Percentiles rank a stretch among this genome's conserved stretches.
phyloP scores from a whole-genome alignment of 2,113 vertebrate species.

The Dipodomys ordii region DNA sequence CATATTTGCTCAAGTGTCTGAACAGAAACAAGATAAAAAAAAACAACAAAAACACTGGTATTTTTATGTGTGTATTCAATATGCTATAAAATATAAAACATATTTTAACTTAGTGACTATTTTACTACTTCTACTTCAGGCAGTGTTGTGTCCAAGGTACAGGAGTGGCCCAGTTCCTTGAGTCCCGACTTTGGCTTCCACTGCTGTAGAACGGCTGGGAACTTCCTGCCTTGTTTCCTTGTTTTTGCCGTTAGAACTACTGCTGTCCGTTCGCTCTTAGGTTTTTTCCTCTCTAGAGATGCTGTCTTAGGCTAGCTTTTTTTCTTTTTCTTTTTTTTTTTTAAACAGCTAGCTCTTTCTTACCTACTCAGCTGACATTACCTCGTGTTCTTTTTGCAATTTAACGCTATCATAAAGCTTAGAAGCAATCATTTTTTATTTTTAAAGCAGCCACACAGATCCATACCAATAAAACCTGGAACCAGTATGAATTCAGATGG shows the following conservation, averaged over 20 bases:
- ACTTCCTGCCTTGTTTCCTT: background rate
- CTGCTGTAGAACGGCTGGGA: slow-evolving; percentile 52
- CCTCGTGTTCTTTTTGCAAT: slow-evolving; percentile 65
- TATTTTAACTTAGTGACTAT: slow-evolving; percentile 82
- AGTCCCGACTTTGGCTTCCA: slow-evolving; percentile 50
- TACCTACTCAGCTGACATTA: slow-evolving; percentile 17
- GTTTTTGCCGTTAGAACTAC: slow-evolving; percentile 33
- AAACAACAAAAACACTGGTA: slow-evolving; percentile 70
- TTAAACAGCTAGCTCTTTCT: slow-evolving; percentile 63
- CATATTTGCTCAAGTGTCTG: slow-evolving; percentile 81
- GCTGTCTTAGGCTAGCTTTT: background rate
- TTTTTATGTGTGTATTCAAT: slow-evolving; percentile 80
- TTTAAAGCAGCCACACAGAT: slow-evolving; percentile 64
- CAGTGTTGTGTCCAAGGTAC: slow-evolving; percentile 64
- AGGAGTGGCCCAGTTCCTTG: slow-evolving; percentile 65
- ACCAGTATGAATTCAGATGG: slow-evolving; percentile 51
- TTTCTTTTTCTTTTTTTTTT: background rate
- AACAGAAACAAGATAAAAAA: slow-evolving; percentile 73
- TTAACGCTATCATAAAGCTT: slow-evolving; percentile 64
- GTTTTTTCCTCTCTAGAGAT: background rate
- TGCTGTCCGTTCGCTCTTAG: slow-evolving; percentile 48
- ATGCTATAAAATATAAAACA: slow-evolving; percentile 79
- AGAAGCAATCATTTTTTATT: slow-evolving; percentile 71
- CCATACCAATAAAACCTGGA: slow-evolving; percentile 19
- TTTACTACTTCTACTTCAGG: slow-evolving; percentile 78